phyloP scores from a whole-genome alignment of 2,797 vertebrate species.

The Syndactyla subalaris region DNA sequence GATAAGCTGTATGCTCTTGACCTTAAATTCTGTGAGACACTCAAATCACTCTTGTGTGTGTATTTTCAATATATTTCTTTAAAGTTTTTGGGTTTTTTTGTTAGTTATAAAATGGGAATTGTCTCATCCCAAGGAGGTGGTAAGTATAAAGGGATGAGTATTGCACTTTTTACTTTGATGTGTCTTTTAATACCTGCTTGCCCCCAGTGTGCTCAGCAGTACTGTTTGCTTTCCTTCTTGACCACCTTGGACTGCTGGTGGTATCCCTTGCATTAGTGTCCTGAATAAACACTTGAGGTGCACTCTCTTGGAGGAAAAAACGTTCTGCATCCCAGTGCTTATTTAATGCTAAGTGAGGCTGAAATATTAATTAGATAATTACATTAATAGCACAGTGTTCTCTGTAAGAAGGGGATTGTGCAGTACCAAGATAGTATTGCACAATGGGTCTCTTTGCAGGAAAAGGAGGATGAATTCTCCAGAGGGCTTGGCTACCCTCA shows the following conservation, averaged over 20 bases:
- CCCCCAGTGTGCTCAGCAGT: neutral
- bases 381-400: neutral
- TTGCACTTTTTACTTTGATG: neutral
- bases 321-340: constrained; percentile 29
- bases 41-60: neutral
- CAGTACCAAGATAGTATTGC: neutral
- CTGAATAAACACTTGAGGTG: constrained; percentile 40
- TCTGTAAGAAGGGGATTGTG: neutral
- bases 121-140: neutral
- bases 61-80: neutral
- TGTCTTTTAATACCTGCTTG: neutral
- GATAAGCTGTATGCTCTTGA: neutral
- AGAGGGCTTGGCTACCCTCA: neutral
- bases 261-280: neutral
- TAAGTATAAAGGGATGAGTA: neutral
- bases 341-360: constrained; percentile 15
- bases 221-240: neutral
- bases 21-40: neutral
- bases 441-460: neutral
- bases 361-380: constrained; percentile 57
- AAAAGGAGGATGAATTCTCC: neutral
- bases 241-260: neutral
- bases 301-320: neutral
- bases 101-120: neutral
- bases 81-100: neutral